Evolutionary conservation across 2,113 vertebrate genomes (phyloP), one percentile per base, ranked within the genome.

Genomic region (Centrocercus urophasianus): DNA sequence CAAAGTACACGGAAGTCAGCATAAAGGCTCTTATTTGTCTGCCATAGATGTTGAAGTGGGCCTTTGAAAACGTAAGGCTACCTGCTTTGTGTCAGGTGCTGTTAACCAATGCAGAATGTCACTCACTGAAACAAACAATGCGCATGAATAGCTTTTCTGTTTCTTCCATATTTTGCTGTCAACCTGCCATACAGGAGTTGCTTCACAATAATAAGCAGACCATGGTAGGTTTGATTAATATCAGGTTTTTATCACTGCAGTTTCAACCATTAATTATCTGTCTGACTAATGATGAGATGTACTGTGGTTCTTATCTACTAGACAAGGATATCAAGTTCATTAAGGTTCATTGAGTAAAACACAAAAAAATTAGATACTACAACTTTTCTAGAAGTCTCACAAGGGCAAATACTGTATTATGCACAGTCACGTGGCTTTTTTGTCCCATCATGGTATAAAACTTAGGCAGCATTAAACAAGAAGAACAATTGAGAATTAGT

Each of bases 181-280:
- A 86, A 86, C 47, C 90, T 94, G 94, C 95, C 63, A 76, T 61
- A 87, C 5, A 22, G 0, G 27, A 86, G 72, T 90, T 95, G n/a
- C 83, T 90, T 90, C 90, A 89, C 77, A 66, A 64, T 83, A 96
- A 93, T 76, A 93, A 95, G 90, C 82, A 97, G 80, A 95, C 42
- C 48, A 78, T 64, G 73, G 83, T 69, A 94, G 81, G 92, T 93
- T 95, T 96, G 94, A 97, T 97, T 95, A 91, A 93, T 81, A 88
- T 79, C 42, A 77, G 69, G 3, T 94, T 57, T 97, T 97, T 96
- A 95, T 96, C 96, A 82, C 71, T 91, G 93, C 34, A 83, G 90
- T 93, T 95, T 81, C 91, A 96, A 83, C 89, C 86, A 97, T 95
- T 96, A 95, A 97, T 96, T 97, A 96, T 91, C 92, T 67, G 38